Conservation (phyloP, 2,888 invertebrate species). For the Rugalucina vietnamica region DNA sequence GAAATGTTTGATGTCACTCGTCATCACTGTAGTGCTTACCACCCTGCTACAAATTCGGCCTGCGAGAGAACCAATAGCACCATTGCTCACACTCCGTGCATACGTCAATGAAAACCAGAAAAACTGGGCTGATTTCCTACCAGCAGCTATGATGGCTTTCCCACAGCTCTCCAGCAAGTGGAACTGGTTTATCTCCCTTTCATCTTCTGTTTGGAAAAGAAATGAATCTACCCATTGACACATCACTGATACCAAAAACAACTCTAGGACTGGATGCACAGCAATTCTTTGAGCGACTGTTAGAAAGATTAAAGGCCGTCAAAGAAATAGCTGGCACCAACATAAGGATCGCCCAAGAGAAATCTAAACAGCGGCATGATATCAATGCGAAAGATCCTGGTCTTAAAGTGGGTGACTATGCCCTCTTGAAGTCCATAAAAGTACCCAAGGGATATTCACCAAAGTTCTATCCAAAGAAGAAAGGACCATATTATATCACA, state of each 20-base stretch:
- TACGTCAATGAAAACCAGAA: constrained; percentile 25
- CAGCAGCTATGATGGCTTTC: constrained; percentile 39
- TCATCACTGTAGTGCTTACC: neutral
- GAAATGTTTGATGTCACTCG: constrained; percentile 31
- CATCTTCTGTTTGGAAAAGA: constrained; percentile 35
- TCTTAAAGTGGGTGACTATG: constrained; percentile 33
- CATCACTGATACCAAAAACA: neutral
- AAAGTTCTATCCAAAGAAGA: constrained; percentile 29
- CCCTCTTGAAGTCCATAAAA: constrained; percentile 23
- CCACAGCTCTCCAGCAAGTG: neutral
- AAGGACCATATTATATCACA: constrained; percentile 30
- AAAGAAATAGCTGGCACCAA: constrained; percentile 36
- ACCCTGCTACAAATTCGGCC: neutral
- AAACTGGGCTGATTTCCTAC: constrained; percentile 37
- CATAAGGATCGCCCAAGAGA: constrained; percentile 6
- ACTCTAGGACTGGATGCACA: constrained; percentile 7
- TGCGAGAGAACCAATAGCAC: constrained; percentile 35
- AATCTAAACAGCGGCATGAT: constrained; percentile 35
- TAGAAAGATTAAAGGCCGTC: constrained; percentile 25
- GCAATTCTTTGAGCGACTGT: constrained; percentile 1
- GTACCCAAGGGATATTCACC: constrained; percentile 32
- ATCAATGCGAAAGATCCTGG: constrained; percentile 30
- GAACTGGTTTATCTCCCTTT: constrained; percentile 14
- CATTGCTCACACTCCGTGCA: constrained; percentile 18
- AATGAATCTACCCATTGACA: constrained; percentile 37